phyloP scores from a whole-genome alignment of 2,797 vertebrate species.

The Siniperca undulata region DNA sequence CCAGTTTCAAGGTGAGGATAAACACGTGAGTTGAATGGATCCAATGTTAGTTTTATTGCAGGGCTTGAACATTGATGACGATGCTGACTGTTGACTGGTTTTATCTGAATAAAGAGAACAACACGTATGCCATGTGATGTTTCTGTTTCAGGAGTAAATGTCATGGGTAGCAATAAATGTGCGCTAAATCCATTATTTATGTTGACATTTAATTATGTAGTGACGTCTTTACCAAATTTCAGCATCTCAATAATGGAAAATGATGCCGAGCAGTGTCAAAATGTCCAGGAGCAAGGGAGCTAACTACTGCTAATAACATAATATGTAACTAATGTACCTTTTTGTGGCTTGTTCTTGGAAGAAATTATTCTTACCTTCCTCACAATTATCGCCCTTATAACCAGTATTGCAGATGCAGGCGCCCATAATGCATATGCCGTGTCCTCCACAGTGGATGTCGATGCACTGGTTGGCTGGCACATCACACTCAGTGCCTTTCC shows the following conservation, averaged over 20 bases:
- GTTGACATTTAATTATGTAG: not conserved
- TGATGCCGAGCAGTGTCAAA: not conserved
- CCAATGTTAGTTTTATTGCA: too few relatives aligned
- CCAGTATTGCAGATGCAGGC: constrained; percentile 96
- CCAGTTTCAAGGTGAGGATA: too few relatives aligned
- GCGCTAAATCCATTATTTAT: constrained; percentile 8
- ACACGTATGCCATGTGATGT: not conserved
- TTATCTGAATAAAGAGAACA: too few relatives aligned
- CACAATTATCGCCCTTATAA: constrained; percentile 97
- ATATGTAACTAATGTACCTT: not conserved
- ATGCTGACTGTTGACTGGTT: too few relatives aligned
- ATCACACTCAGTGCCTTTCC: constrained; percentile 98
- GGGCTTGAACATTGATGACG: too few relatives aligned
- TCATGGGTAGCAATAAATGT: constrained; percentile 6
- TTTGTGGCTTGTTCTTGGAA: not conserved
- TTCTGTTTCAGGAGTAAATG: constrained; percentile 21
- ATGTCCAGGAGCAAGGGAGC: not conserved
- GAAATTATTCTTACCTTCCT: constrained; percentile 91
- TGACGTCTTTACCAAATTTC: not conserved
- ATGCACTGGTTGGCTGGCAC: constrained; percentile 95
- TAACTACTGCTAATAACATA: not conserved
- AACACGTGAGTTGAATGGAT: too few relatives aligned
- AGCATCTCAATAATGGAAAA: not conserved
- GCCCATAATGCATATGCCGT: constrained; percentile 96
- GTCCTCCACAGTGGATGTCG: constrained; percentile 95